phyloP scores from a whole-genome alignment of 2,113 vertebrate species.

The Plotosus lineatus region DNA sequence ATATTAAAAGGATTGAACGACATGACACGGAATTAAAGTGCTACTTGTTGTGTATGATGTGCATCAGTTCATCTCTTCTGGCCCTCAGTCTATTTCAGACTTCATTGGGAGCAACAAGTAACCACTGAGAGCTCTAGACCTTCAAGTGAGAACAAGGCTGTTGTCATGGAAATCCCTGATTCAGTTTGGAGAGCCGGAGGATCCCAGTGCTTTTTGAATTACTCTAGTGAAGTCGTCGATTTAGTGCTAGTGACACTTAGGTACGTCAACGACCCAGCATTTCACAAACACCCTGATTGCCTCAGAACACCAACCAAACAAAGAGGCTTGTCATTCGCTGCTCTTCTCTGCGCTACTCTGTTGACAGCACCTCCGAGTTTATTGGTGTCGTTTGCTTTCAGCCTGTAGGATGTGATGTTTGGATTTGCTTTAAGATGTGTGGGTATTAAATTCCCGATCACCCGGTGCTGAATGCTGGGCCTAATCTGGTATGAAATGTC shows the following conservation, averaged over 20 bases:
- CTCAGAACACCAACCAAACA: background rate
- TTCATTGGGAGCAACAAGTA: slow-evolving; percentile 24
- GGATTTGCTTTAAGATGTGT: background rate
- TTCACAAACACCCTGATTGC: slow-evolving; percentile 3
- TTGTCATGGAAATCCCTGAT: slow-evolving; percentile 50
- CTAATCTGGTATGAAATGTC: background rate
- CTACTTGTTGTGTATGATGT: slow-evolving; percentile 13
- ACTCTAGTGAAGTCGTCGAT: background rate
- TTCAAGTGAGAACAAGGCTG: slow-evolving; percentile 13
- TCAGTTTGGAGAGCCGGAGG: background rate
- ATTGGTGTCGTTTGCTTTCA: background rate
- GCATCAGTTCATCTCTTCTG: slow-evolving; percentile 9
- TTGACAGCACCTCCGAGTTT: background rate
- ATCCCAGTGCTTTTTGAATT: slow-evolving; percentile 30
- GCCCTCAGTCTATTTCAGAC: slow-evolving; percentile 2
- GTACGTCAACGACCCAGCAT: background rate
- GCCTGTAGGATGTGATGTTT: background rate
- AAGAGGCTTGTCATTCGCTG: background rate
- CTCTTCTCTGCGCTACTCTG: background rate
- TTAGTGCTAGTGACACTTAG: slow-evolving; percentile 22
- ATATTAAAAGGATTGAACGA: slow-evolving; percentile 22
- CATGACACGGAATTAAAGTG: background rate
- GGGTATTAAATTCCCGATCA: background rate
- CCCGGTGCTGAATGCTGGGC: background rate
- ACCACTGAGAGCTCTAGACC: background rate